phyloP scores from a whole-genome alignment of 2,797 vertebrate species.

The Enteromius afrohamiltoni region DNA sequence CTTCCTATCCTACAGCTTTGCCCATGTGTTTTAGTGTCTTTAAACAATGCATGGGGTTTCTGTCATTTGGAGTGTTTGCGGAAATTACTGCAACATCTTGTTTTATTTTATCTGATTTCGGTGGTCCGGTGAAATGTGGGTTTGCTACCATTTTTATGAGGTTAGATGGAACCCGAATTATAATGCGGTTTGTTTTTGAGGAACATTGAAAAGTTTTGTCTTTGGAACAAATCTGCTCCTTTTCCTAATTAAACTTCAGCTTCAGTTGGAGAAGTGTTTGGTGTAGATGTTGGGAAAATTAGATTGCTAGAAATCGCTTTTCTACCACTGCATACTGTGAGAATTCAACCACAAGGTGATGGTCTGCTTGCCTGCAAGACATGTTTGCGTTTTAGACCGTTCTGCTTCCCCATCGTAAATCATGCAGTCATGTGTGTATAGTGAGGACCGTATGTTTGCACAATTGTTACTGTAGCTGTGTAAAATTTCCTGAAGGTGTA shows the following conservation, averaged over 20 bases:
- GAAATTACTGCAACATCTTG: constrained; percentile 1
- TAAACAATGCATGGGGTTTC: neutral
- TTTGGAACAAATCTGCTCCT: neutral
- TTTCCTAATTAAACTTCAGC: constrained; percentile 7
- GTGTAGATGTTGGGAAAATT: neutral
- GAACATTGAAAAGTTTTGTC: neutral
- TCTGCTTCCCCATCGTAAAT: constrained; percentile 28
- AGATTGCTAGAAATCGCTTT: neutral
- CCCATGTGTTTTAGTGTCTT: neutral
- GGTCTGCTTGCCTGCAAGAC: neutral
- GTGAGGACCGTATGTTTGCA: neutral
- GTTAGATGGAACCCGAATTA: neutral
- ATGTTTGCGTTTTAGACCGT: neutral
- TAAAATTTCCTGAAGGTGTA: neutral
- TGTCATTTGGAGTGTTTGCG: neutral
- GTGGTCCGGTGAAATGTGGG: neutral
- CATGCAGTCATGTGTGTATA: constrained; percentile 15
- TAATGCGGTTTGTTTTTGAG: neutral
- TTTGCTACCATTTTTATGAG: constrained; percentile 13
- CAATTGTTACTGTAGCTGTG: neutral
- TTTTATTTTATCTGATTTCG: constrained; percentile 22
- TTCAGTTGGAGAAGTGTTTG: neutral
- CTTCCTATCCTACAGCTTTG: neutral
- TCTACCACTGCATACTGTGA: neutral
- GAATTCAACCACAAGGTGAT: constrained; percentile 14